Base-by-base conservation (phyloP, 2,888 invertebrate species). In the Abrostola triplasia region DNA sequence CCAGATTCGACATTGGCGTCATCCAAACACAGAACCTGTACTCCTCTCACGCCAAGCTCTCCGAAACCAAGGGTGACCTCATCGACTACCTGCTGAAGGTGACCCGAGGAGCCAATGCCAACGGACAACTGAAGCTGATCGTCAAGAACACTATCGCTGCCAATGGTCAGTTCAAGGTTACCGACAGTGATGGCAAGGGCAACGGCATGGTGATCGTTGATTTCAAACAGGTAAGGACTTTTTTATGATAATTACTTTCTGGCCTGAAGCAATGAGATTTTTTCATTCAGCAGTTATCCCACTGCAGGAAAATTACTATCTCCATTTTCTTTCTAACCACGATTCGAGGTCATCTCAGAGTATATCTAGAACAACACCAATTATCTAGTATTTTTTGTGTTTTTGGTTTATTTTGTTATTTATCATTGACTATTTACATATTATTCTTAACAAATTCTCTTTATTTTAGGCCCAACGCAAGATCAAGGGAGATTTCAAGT, bases 121-220 rank as follows among this genome's bases (percentile, higher is more conserved):
- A 82, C 36, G 95, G 94, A 4, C 92, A 93, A 57, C 77, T 97
- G 0, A 96, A 96, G 71, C 83, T 97, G 0, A 80, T 90, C 7
- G 76, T 97, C 0, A 96, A 96, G 76, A 95, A 96, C 70, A 83
- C 96, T 0, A 73, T 97, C 40, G 88, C 91, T 0, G 96, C 96
- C 0, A 96, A 95, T 41, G 97, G 96, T 5, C 95, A 97, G 73
- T 96, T 96, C 77, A 95, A 95, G 71, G 82, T 95, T 6, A 95
- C 95, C 10, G 95, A 95, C 35, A 95, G 93, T 48, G 96, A 96
- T 64, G 96, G 96, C 36, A 96, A 95, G 68, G 97, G 97, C 50
- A 96, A 95, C 42, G 95, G 95, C 12, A 90, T 95, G 61, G 67
- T 97, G 47, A 86, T 95, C 40, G 83, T 97, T 61, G 95, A 96